These are phyloP conservation scores for Autographa pulchrina DNA, from an alignment of 2,888 invertebrate genomes.

Conservation along the genomic window DNA sequence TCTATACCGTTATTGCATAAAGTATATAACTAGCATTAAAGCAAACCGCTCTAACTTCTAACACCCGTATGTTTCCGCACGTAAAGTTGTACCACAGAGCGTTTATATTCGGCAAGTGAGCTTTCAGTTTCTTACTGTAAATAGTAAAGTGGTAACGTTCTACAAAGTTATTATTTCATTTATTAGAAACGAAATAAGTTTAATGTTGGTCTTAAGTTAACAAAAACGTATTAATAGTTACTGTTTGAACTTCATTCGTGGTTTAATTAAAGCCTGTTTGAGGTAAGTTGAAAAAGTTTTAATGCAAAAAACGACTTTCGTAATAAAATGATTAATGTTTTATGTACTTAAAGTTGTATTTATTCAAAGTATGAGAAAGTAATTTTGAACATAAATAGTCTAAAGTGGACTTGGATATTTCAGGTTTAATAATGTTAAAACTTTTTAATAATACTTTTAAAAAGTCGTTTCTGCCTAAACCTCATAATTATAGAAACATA, in stretches of 20 bases:
- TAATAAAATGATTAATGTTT: not conserved
- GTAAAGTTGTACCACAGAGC: slow-evolving; percentile 53
- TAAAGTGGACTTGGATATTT: too few relatives aligned
- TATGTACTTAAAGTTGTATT: not conserved
- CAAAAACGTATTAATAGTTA: slow-evolving; percentile 39
- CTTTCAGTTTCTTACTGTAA: slow-evolving; percentile 70
- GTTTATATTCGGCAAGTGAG: slow-evolving; percentile 75
- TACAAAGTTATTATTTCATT: slow-evolving; percentile 62
- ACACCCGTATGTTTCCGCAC: slow-evolving; percentile 30
- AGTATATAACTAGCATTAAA: too few relatives aligned
- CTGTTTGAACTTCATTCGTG: slow-evolving; percentile 14
- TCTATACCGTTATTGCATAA: too few relatives aligned
- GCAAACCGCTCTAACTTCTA: not conserved
- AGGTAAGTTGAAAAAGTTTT: not conserved
- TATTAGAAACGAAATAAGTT: slow-evolving; percentile 55
- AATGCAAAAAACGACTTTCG: not conserved
- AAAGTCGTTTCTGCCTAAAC: too few relatives aligned
- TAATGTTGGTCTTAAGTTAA: slow-evolving; percentile 27
- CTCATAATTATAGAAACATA: too few relatives aligned
- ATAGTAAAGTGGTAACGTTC: slow-evolving; percentile 61
- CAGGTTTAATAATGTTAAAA: too few relatives aligned
- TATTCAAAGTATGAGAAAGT: not conserved
- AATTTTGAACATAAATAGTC: not conserved
- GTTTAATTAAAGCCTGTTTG: slow-evolving; percentile 34
- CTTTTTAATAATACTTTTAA: too few relatives aligned